A percentile compares a stretch with the other conserved stretches of the same genome.
Conservation (phyloP, 2,888 invertebrate species). For the Caenorhabditis japonica region DNA sequence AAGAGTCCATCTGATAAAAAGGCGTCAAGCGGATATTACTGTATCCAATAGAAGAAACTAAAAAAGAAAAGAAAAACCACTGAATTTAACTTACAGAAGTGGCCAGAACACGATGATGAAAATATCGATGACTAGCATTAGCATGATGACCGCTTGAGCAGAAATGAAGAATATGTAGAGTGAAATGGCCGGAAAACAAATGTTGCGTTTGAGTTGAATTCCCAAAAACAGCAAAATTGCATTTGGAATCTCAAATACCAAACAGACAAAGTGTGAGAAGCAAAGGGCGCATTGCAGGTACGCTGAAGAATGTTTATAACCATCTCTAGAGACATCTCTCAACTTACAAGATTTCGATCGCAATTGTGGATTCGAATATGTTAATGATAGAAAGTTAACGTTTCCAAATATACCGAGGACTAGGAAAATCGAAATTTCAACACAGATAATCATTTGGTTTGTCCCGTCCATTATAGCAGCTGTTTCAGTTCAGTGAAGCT, state of each 20-base stretch:
- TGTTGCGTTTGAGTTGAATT: slow-evolving; percentile 13
- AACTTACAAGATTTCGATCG: slow-evolving; percentile 31
- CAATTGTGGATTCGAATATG: slow-evolving; percentile 15
- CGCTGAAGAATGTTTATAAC: slow-evolving; percentile 16
- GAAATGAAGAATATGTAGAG: slow-evolving; percentile 37
- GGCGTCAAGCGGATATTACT: not conserved
- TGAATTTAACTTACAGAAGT: slow-evolving; percentile 28
- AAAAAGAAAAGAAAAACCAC: slow-evolving; percentile 27
- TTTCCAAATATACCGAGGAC: slow-evolving; percentile 42
- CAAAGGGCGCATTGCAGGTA: too few relatives aligned
- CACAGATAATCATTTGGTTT: too few relatives aligned
- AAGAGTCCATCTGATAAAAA: not conserved
- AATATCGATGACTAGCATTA: too few relatives aligned
- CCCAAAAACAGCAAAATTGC: slow-evolving; percentile 21
- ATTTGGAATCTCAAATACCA: slow-evolving; percentile 32
- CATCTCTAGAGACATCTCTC: not conserved
- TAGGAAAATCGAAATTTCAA: slow-evolving; percentile 35
- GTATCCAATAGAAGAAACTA: slow-evolving; percentile 37
- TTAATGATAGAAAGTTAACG: too few relatives aligned
- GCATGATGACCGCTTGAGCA: too few relatives aligned
- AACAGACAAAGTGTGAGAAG: slow-evolving; percentile 33
- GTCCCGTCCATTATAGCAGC: too few relatives aligned
- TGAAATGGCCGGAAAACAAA: too few relatives aligned
- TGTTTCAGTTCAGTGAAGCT: too few relatives aligned
- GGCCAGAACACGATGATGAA: too few relatives aligned